These are phyloP conservation scores for Cettia cetti DNA, from an alignment of 2,113 vertebrate species.

Conservation along the genomic window DNA sequence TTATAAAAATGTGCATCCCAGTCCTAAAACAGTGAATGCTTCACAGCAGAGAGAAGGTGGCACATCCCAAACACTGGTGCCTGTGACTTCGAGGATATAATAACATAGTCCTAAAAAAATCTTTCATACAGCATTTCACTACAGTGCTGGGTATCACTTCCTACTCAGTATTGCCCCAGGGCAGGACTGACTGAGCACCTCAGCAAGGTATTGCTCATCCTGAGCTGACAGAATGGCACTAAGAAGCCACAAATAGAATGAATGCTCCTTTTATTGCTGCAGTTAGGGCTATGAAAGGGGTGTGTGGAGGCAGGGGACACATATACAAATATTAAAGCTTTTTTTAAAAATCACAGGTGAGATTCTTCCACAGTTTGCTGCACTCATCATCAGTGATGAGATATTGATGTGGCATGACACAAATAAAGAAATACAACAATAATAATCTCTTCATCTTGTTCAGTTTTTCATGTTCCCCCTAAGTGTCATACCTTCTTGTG, in stretches of 20 bases:
- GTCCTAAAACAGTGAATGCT: neutral
- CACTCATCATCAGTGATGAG: neutral
- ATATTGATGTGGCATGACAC: neutral
- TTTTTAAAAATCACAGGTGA: neutral
- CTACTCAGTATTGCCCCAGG: neutral
- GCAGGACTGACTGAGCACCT: neutral
- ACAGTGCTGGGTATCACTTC: neutral
- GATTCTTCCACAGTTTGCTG: neutral
- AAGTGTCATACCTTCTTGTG: conserved; percentile 2
- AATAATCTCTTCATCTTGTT: conserved; percentile 33
- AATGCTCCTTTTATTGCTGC: neutral
- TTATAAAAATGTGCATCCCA: neutral
- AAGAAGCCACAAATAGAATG: neutral
- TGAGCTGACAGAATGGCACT: neutral
- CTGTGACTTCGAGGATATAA: neutral
- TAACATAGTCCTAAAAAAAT: neutral
- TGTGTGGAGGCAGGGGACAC: neutral
- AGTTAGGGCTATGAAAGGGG: neutral
- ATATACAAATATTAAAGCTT: neutral
- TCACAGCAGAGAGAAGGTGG: neutral
- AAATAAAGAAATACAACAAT: conserved; percentile 16
- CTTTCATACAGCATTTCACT: neutral
- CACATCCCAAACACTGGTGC: neutral
- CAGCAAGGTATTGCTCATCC: neutral
- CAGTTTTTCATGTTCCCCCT: conserved; percentile 11